These are phyloP conservation scores for Heliornis fulica DNA, from an alignment of 2,113 vertebrate genomes.

Conservation along the genomic window DNA sequence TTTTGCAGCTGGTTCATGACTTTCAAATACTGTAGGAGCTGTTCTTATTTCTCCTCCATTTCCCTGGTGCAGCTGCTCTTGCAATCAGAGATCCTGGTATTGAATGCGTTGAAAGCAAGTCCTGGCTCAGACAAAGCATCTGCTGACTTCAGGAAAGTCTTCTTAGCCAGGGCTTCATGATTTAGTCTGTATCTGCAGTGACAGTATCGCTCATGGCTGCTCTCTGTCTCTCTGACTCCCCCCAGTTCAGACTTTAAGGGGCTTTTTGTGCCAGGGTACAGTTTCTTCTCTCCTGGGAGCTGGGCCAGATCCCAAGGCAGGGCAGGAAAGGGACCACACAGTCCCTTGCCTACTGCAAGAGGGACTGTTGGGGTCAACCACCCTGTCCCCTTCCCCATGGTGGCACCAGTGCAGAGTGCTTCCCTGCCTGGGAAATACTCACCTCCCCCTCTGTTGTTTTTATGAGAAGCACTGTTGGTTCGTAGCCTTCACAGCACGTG, in stretches of 20 bases:
- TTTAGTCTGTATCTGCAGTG: neutral
- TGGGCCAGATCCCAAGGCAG: neutral
- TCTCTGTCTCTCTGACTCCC: neutral
- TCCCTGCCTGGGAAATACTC: neutral
- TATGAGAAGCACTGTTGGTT: slow-evolving; percentile 78
- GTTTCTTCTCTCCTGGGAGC: neutral
- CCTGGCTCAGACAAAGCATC: neutral
- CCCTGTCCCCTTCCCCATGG: neutral
- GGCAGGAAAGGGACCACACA: neutral
- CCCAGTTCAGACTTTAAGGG: neutral
- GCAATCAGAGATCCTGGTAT: neutral
- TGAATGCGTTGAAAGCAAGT: neutral
- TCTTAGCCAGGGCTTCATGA: neutral
- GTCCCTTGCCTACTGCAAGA: neutral
- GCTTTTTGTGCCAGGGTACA: neutral
- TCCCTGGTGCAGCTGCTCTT: neutral
- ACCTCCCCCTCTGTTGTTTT: slow-evolving; percentile 81
- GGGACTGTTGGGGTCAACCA: neutral
- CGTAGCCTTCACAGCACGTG: slow-evolving; percentile 76
- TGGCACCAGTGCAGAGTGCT: neutral
- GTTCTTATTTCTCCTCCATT: neutral
- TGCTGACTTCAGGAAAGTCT: neutral
- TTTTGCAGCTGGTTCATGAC: neutral
- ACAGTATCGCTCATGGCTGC: neutral
- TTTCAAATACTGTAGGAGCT: neutral